Evolutionary conservation across 2,888 invertebrate genomes (phyloP), one percentile per base, ranked within the genome.

Genomic region (Melinopterus prodromus): DNA sequence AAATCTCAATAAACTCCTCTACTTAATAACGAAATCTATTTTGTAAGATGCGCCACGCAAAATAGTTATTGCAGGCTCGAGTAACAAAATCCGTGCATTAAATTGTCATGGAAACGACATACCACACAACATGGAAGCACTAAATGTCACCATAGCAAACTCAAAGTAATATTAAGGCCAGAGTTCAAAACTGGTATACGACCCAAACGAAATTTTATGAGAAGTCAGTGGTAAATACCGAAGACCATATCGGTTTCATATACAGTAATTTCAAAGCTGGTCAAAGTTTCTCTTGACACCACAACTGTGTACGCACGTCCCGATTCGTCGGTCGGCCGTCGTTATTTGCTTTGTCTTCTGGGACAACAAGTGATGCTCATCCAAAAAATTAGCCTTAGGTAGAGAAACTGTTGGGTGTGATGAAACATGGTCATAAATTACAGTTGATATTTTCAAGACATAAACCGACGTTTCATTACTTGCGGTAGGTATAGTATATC

Each of bases 331-430:
- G 53, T 53, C 53, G 53, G 12, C 53, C 7, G 7, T 53, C 12
- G 53, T 53, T 53, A 53, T 53, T 53, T 53, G 53, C 5, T 53
- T 53, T 53, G 53, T 53, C 53, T 53, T 12, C 53, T 53, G 53
- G 53, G 53, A 53, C 12, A 12, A 53, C 26, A 26, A 26, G 26
- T 53, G 53, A 53, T 53, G 53, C 53, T 4, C 53, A 53, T 7
- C 12, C 53, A 53, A 53, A 53, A 53, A 53, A 9, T 53, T 53
- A 53, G 53, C 53, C 53, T 53, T 53, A 53, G 53, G 53, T 9
- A 53, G 53, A 53, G 53, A 53, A 53, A 53, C 53, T 53, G 53
- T 53, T 53, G 53, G 53, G 53, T 53, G 53, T 53, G 53, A 53
- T 53, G 53, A 53, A 53, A 53, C 12, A 6, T 53, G 5, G 53